A percentile compares a stretch with the other conserved stretches of the same genome.
phyloP scores from a whole-genome alignment of 2,888 invertebrate genomes.

The Drosophila prostipennis region DNA sequence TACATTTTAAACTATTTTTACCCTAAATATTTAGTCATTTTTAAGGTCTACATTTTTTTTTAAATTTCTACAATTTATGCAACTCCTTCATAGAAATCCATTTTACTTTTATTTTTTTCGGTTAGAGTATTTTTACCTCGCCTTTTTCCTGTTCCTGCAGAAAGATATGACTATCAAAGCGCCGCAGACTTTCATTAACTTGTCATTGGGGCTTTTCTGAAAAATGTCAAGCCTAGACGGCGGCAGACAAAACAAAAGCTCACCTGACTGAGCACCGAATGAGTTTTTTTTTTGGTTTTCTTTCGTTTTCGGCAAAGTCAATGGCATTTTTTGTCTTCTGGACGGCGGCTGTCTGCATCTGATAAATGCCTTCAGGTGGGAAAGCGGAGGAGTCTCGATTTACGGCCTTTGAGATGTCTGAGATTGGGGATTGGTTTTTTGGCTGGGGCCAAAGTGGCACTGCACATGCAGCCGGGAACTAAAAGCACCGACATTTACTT shows the following conservation, averaged over 20 bases:
- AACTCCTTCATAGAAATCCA: no score
- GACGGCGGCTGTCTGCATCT: conserved; percentile 63
- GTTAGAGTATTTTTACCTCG: conserved; percentile 12
- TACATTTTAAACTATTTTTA: no score
- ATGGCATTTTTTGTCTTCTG: conserved; percentile 33
- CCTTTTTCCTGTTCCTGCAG: neutral
- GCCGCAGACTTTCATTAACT: conserved; percentile 70
- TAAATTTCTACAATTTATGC: no score
- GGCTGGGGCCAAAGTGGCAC: conserved; percentile 5
- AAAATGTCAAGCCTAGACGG: conserved; percentile 60
- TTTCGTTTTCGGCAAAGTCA: conserved; percentile 26
- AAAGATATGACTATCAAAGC: conserved; percentile 19
- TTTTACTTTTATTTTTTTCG: no score
- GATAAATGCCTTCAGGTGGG: conserved; percentile 60
- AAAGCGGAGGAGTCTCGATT: conserved; percentile 53
- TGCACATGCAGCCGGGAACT: conserved; percentile 17
- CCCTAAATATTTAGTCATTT: no score
- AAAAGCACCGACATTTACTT: conserved; percentile 59
- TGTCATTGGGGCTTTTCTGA: conserved; percentile 57
- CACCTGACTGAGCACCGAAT: conserved; percentile 38
- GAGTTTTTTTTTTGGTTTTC: conserved; percentile 10
- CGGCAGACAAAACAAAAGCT: conserved; percentile 57
- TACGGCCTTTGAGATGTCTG: conserved; percentile 67
- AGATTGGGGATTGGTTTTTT: conserved; percentile 14
- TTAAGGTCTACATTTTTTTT: no score